Evolutionary conservation across 2,113 vertebrate species (phyloP), one percentile per base, ranked within the genome.

Genomic region (Aix galericulata): DNA sequence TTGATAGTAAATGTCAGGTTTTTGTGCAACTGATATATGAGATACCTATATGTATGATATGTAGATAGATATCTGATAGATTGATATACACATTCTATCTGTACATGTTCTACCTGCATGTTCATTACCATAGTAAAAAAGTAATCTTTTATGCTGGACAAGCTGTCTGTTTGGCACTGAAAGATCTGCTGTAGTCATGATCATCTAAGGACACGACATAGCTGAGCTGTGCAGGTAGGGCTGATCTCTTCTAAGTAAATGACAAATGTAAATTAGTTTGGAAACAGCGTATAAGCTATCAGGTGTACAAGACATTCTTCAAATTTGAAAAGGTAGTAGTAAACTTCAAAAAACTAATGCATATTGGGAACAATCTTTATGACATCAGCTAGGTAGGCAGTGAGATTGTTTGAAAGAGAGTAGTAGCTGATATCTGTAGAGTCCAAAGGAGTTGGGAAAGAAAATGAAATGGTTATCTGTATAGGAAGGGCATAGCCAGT

Each of bases 251-350:
- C 72, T 55, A 78, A 89, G 32, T 44, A 27, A 20, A 34, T 38
- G 15, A 52, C 6, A 38, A 53, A 23, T 0, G 1, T n/a, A 22
- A 78, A 10, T 11, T 64, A 2, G 48, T 88, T 89, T 55, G 67
- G 27, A 90, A 88, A 31, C 15, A 40, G 3, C 2, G 9, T 18
- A 25, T 10, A 66, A 44, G 23, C 23, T 44, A 6, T 9, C 9
- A 53, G 20, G 13, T 34, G 32, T 52, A 68, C 14, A 79, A 71
- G 13, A 32, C 17, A 7, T 52, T 80, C 0, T 0, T 71, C 23
- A 86, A 15, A 38, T 73, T 38, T 11, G 44, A 73, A 69, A 68
- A 73, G 17, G 8, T 22, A 62, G 48, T 4, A 76, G 12, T 18
- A 53, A 86, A 27, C 18, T 71, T 63, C 27, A 62, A 88, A 83